Evolutionary conservation across 2,113 vertebrate genomes (phyloP).

Genomic region (Athene noctua): DNA sequence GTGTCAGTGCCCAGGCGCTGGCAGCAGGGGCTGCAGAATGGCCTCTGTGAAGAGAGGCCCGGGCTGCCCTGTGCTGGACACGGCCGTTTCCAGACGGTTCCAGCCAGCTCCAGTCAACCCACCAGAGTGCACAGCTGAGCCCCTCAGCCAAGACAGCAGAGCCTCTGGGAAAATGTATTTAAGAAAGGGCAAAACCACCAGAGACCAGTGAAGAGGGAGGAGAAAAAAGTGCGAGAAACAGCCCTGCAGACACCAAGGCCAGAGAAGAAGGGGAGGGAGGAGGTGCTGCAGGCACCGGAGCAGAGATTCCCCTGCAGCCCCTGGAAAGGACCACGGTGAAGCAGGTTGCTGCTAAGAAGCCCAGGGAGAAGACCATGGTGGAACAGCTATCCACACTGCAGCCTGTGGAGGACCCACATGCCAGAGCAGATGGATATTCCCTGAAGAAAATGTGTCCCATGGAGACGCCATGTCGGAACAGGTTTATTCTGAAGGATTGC

Average conservation of each 20-base stretch:
- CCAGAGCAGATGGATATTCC: not conserved
- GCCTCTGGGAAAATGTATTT: not conserved
- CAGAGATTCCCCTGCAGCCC: not conserved
- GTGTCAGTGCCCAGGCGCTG: rapidly evolving
- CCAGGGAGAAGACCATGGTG: rapidly evolving
- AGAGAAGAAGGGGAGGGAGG: not conserved
- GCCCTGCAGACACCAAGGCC: not conserved
- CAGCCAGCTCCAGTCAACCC: rapidly evolving
- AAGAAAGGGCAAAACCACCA: not conserved
- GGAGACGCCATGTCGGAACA: not conserved
- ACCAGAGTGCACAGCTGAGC: not conserved
- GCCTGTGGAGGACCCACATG: rapidly evolving
- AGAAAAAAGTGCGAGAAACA: not conserved
- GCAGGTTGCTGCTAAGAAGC: not conserved
- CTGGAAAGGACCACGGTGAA: not conserved
- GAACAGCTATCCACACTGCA: not conserved
- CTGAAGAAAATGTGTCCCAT: not conserved
- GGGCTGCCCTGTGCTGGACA: not conserved
- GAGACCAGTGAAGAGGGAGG: not conserved
- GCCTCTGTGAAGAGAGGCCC: rapidly evolving
- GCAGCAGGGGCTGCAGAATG: rapidly evolving
- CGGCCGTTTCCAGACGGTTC: rapidly evolving
- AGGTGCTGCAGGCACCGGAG: rapidly evolving
- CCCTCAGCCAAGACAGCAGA: rapidly evolving
- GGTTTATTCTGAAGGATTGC: not conserved